Evolutionary conservation across 2,797 vertebrate species (phyloP).

Genomic region (Coreius guichenoti): DNA sequence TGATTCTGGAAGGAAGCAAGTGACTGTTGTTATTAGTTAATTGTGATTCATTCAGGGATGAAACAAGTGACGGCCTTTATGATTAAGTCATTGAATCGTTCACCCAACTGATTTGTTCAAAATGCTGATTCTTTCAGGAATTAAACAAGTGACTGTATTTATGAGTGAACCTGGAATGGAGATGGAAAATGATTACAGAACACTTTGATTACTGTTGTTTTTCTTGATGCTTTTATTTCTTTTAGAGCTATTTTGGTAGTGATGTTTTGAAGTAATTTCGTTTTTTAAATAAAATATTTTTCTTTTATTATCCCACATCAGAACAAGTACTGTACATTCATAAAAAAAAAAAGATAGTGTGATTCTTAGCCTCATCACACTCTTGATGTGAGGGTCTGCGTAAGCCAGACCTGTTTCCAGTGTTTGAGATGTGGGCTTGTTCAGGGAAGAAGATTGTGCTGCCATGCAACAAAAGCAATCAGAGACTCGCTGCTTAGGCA

Average conservation of each 20-base stretch:
- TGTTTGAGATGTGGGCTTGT: constrained; percentile 34
- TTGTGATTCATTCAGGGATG: neutral
- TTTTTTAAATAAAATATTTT: neutral
- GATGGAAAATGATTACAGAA: neutral
- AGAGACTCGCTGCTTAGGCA: constrained; percentile 49
- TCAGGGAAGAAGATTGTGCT: constrained; percentile 48
- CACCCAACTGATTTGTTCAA: neutral
- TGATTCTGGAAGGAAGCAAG: neutral
- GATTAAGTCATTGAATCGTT: neutral
- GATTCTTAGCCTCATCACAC: constrained; percentile 4
- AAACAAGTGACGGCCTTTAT: neutral
- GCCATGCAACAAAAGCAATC: constrained; percentile 63
- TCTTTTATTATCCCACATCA: neutral
- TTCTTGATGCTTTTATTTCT: neutral
- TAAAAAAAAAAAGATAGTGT: neutral
- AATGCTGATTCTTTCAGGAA: neutral
- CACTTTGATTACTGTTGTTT: neutral
- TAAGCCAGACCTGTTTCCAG: constrained; percentile 5
- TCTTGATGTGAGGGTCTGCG: constrained; percentile 4
- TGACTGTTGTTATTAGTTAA: neutral
- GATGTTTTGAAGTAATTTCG: neutral
- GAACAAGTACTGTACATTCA: neutral
- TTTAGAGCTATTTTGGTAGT: neutral
- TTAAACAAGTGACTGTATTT: too few relatives aligned
- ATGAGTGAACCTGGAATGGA: too few relatives aligned